Evolutionary conservation across 2,888 invertebrate species (phyloP), one percentile per base, ranked within the genome.

Genomic region (Acronicta alni): DNA sequence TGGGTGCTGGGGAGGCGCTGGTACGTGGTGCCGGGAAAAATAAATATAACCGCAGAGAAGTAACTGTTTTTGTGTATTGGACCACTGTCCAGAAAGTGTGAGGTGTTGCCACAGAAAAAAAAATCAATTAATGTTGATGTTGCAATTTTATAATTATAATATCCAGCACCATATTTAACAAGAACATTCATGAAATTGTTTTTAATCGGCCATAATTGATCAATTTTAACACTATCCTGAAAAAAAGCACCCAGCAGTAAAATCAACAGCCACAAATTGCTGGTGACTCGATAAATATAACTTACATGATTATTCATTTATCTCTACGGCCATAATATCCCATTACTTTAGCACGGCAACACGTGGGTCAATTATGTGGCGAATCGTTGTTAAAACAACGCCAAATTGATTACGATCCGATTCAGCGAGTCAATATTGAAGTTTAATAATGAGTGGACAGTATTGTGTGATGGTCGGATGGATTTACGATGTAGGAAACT

Each of bases 341-440:
- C 41, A 41, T 41, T 18, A 41, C 18, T 2, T 41, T 18, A 17
- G 17, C 18, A 20, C 12, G 18, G 10, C 17, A 2, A 14, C 17
- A 8, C 17, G 32, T 23, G 20, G n/a, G 9, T 10, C 16, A 46
- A 43, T 39, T 45, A 20, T 16, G 9, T 16, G 16, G 17, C 12
- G 1, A 9, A 39, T n/a, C 5, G 15, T 4, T 8, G 16, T 35
- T 35, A 35, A 35, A 35, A 35, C 35, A 35, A n/a, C 35, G 35
- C 35, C n/a, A 35, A 35, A 26, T 14, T 10, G 44, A 20, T 44
- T 44, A 30, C 20, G 10, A 32, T 20, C 16, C 17, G 44, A 37
- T 38, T 43, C 42, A 55, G 43, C 6, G 49, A 43, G 43, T 32
- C 26, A 60, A 43, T 59, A 51, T 59, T 59, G 42, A 32, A 43